phyloP scores from a whole-genome alignment of 2,888 invertebrate species.

The Tiphia femorata region DNA sequence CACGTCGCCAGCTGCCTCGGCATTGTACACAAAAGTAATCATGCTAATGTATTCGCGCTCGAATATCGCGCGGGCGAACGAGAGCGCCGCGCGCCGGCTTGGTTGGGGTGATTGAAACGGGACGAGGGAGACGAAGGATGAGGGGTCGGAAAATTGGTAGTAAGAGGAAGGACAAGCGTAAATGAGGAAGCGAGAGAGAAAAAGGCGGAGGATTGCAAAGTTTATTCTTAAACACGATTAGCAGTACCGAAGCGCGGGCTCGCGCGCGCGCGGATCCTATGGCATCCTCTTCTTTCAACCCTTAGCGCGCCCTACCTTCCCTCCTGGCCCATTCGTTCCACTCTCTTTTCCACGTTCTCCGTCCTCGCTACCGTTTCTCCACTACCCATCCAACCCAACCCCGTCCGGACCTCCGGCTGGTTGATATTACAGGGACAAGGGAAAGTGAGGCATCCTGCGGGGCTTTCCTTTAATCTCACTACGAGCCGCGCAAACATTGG shows the following conservation, averaged over 20 bases:
- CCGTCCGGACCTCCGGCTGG: neutral
- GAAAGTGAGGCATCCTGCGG: conserved; percentile 23
- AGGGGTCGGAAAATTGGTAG: too few species aligned
- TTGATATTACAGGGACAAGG: neutral
- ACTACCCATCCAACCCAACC: neutral
- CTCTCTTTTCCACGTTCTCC: too few species aligned
- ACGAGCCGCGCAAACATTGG: conserved; percentile 30
- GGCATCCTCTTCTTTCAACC: too few species aligned
- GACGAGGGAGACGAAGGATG: neutral
- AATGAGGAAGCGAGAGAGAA: neutral
- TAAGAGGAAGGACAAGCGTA: conserved; percentile 3
- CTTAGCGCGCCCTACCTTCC: neutral
- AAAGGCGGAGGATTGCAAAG: conserved; percentile 30
- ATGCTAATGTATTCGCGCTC: conserved; percentile 48
- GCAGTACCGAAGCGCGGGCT: conserved; percentile 38
- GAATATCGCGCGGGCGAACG: conserved; percentile 27
- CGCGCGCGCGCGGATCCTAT: neutral
- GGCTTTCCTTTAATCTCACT: conserved; percentile 36
- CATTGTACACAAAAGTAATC: conserved; percentile 48
- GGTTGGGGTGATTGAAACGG: too few species aligned
- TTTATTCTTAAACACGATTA: conserved; percentile 53
- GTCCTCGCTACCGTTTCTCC: too few species aligned
- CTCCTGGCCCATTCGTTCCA: neutral
- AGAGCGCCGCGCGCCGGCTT: too few species aligned
- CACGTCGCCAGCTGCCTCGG: conserved; percentile 44